Conservation (phyloP, 2,113 vertebrate species). For the Coturnix japonica region DNA sequence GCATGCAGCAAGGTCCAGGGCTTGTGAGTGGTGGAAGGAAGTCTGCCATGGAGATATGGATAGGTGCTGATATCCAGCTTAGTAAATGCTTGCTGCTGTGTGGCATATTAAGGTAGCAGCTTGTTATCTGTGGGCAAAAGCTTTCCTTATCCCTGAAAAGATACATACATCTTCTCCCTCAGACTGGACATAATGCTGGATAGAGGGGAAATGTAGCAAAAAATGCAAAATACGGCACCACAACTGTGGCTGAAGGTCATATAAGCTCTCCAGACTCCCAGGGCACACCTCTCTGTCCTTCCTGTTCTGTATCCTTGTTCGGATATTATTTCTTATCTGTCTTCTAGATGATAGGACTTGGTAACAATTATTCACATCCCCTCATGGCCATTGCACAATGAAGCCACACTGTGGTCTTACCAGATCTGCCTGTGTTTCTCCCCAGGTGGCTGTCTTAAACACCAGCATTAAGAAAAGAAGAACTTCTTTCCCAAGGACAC, state of each 20-base stretch:
- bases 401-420: not conserved
- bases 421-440: not conserved
- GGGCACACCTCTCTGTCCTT: not conserved
- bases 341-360: not conserved
- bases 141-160: not conserved
- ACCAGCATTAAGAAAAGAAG: not conserved
- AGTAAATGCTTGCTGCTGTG: not conserved
- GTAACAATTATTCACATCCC: accelerated
- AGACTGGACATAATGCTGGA: not conserved
- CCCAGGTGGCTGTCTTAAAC: not conserved
- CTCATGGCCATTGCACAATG: not conserved
- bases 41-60: not conserved
- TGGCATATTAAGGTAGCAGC: not conserved
- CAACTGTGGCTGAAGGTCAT: accelerated
- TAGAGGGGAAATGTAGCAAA: not conserved
- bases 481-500: not conserved
- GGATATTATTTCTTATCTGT: not conserved
- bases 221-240: not conserved
- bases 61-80: not conserved
- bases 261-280: not conserved
- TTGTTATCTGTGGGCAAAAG: not conserved
- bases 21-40: not conserved
- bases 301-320: not conserved
- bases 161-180: not conserved
- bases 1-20: not conserved